These are phyloP conservation scores for Hetaerina americana DNA, from an alignment of 1,140 invertebrate genomes.

Conservation along the genomic window DNA sequence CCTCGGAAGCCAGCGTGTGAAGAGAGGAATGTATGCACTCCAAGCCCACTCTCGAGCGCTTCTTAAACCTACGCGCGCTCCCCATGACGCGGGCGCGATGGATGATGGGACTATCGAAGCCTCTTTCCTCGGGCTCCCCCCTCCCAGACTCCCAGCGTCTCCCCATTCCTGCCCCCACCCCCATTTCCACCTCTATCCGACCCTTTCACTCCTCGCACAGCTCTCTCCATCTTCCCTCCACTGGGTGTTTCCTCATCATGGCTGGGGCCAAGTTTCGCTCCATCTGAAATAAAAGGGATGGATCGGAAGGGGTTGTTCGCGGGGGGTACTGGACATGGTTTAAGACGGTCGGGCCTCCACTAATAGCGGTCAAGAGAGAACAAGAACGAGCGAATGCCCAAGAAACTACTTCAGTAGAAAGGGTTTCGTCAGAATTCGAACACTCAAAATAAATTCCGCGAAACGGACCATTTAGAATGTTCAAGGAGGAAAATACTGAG, in stretches of 20 bases:
- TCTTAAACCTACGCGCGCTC: neutral
- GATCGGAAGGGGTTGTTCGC: neutral
- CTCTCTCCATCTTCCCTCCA: neutral
- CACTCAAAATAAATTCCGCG: too few species aligned
- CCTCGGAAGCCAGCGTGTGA: too few species aligned
- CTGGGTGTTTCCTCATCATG: neutral
- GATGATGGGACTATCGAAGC: neutral
- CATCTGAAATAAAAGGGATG: neutral
- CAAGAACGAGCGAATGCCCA: too few species aligned
- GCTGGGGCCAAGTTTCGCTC: neutral
- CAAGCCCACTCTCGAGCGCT: neutral
- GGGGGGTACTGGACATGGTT: neutral
- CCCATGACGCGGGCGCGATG: neutral
- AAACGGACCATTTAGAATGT: too few species aligned
- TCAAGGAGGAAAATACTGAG: too few species aligned
- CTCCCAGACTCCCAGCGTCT: neutral
- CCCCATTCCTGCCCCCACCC: neutral
- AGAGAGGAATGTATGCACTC: neutral
- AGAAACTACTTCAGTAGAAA: too few species aligned
- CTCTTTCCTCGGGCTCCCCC: neutral
- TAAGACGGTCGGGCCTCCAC: too few species aligned
- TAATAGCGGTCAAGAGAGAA: too few species aligned
- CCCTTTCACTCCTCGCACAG: too few species aligned
- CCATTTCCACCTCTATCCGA: too few species aligned
- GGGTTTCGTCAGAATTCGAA: too few species aligned